A percentile compares a stretch with the other conserved stretches of the same genome.
These are phyloP conservation scores for Apodemia zela DNA, from an alignment of 2,888 invertebrate genomes.

Conservation along the genomic window DNA sequence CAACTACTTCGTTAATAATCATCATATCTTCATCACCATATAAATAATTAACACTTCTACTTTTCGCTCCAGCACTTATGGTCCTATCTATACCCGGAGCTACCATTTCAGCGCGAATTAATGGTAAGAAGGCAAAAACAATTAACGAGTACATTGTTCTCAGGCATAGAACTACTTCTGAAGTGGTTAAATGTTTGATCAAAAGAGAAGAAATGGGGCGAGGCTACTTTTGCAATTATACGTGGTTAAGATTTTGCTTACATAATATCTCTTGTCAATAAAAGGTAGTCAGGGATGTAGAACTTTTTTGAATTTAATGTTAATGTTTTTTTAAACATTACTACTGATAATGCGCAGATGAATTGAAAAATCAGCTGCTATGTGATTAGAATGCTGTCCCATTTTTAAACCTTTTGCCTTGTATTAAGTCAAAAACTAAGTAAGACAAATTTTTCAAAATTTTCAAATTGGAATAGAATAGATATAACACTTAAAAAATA, in stretches of 20 bases:
- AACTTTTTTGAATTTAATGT: conserved; percentile 30
- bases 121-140: conserved; percentile 16
- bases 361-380: no score
- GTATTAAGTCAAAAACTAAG: no score
- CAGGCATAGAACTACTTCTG: conserved; percentile 14
- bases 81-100: conserved; percentile 46
- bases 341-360: no score
- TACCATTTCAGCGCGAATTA: conserved; percentile 37
- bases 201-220: conserved; percentile 32
- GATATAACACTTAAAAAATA: no score
- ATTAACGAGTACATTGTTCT: conserved; percentile 44
- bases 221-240: conserved; percentile 46
- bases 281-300: conserved; percentile 43
- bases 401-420: no score
- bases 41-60: conserved; percentile 49
- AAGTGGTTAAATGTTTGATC: conserved; percentile 24
- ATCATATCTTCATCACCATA: conserved; percentile 61
- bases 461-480: no score
- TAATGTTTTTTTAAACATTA: no score
- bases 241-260: conserved; percentile 39
- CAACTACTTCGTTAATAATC: conserved; percentile 54
- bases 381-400: no score
- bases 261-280: conserved; percentile 8
- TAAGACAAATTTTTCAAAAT: no score
- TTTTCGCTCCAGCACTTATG: conserved; percentile 48